Evolutionary conservation across 1,140 invertebrate genomes (phyloP), one percentile per base, ranked within the genome.

Genomic region (Phthorimaea operculella): DNA sequence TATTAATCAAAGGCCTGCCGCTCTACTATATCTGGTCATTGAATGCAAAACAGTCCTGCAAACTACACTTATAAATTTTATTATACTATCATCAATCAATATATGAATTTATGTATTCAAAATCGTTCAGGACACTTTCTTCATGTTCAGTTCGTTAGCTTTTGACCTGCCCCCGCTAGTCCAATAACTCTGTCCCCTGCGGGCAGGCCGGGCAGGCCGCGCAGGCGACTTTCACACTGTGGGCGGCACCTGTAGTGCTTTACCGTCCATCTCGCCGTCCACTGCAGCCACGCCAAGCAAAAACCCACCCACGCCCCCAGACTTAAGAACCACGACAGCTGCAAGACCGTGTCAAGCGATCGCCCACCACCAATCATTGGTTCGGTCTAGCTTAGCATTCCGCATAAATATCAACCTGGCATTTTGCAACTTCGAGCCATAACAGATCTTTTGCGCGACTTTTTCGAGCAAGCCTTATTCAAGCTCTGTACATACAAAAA

Each of bases 201-300:
- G 18, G 18, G 44, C 44, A 16, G n/a, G n/a, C n/a, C n/a, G n/a
- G n/a, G n/a, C n/a, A n/a, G n/a, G n/a, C n/a, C n/a, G 21, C 6
- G 15, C 42, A 10, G 42, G 44, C 54, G 47, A 62, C 63, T 66
- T 68, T 68, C 68, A 58, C 62, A 21, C 53, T 44, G 66, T 72
- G 61, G 64, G 69, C 69, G 69, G 58, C 64, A 61, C 62, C 64
- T 66, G 66, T 57, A 56, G 64, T 65, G 62, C 54, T 50, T 51
- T 62, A 62, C 59, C 28, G 52, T 58, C 52, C 54, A 54, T 33
- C 28, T 47, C 3, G 8, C 36, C 36, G 10, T 39, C 36, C 36
- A 12, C 36, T n/a, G n/a, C 36, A 9, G 10, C 36, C 36, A 39
- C 36, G 8, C 1, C 36, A 39, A 39, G 36, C 36, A 39, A 10